Evolutionary conservation across 2,797 vertebrate genomes (phyloP), one percentile per base, ranked within the genome.

Genomic region (Spatula clypeata): DNA sequence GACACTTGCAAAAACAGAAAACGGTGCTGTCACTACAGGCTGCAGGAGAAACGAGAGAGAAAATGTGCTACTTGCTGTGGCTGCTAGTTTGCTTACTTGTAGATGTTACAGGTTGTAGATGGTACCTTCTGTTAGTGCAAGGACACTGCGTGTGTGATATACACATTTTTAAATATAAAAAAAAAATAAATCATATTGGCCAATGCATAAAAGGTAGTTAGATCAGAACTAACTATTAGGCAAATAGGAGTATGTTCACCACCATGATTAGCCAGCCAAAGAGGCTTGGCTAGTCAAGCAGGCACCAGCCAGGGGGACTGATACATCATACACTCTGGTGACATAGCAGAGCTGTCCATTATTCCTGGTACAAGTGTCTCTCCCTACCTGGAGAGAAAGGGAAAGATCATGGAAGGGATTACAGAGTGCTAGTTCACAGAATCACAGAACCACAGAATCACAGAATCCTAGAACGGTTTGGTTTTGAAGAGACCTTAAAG

Each of bases 1-100:
- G 85, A 47, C 16, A 55, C 61, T 96, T 91, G 38, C 49, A 82
- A 71, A 86, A 88, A 3, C 26, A 91, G 34, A 72, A 58, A 75
- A 58, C 77, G 73, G 31, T 58, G 44, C 65, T 94, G 60, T 88
- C 85, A 65, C 65, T 83, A 49, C 24, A 36, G 27, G 34, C 32
- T 91, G 79, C 45, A 75, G n/a, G 18, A 85, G 51, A 85, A 91
- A 79, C 31, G 49, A 15, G n/a, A 73, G 58, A 71, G 26, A 86
- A 90, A 90, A 91, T 40, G 6, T 31, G 5, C 44, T 36, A 26
- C 36, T 61, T 81, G n/a, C 38, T 32, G 36, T 73, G 47, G 60
- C 34, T 91, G 42, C 24, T 70, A 6, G 11, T 66, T 79, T 65
- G 55, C 54, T 88, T 74, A 34, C 31, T 61, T 88, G 31, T 11